Percentiles rank a stretch among this genome's conserved stretches.
Evolutionary conservation across 2,797 vertebrate genomes (phyloP).

Genomic region (Catamblyrhynchus diadema): DNA sequence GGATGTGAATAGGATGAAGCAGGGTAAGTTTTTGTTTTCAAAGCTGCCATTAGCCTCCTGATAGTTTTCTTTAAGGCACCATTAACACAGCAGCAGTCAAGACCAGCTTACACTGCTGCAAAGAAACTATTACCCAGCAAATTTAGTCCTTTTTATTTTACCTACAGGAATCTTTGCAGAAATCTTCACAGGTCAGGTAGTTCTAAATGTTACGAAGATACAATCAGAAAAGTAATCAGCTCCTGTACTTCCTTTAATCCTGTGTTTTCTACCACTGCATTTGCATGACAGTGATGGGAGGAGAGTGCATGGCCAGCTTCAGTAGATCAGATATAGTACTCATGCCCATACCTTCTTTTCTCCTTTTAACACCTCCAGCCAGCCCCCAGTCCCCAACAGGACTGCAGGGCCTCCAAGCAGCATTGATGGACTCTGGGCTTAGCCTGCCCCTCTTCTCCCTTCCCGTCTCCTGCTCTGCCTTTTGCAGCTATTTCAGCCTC

Average conservation of each 20-base stretch:
- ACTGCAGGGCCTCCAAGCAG: neutral
- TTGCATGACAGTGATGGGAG: neutral
- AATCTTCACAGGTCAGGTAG: neutral
- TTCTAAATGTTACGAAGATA: neutral
- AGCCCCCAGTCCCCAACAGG: neutral
- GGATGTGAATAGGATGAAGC: neutral
- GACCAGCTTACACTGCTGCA: neutral
- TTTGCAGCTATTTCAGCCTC: neutral
- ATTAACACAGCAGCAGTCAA: neutral
- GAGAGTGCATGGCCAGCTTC: neutral
- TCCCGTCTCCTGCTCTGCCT: neutral
- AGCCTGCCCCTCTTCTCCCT: neutral
- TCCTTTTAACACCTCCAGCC: neutral
- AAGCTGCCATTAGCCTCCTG: neutral
- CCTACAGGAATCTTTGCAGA: neutral
- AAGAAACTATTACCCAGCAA: neutral
- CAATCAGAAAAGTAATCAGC: neutral
- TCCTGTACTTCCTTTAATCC: neutral
- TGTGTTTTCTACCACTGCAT: neutral
- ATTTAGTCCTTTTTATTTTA: neutral
- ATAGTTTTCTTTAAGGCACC: neutral
- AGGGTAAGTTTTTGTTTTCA: neutral
- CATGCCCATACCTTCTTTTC: rapidly evolving
- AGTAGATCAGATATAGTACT: neutral
- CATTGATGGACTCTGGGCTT: neutral